phyloP scores from a whole-genome alignment of 2,888 invertebrate species.

The Lottia gigantea region DNA sequence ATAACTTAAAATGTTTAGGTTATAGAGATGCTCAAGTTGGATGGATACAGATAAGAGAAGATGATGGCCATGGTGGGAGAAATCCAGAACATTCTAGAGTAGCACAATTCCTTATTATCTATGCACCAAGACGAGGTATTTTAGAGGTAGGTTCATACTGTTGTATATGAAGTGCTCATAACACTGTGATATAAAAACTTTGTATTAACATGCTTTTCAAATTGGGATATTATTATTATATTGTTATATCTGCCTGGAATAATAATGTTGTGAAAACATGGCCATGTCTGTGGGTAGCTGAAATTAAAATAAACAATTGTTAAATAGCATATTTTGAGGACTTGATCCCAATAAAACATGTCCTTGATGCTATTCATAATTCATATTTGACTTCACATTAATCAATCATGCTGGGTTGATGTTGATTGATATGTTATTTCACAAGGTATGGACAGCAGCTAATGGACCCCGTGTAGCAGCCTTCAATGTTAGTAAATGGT shows the following conservation, averaged over 20 bases:
- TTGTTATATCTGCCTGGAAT: too few species aligned
- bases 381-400: too few species aligned
- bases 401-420: too few species aligned
- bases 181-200: too few species aligned
- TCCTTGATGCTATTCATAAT: too few species aligned
- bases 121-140: conserved; percentile 90
- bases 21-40: conserved; percentile 95
- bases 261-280: too few species aligned
- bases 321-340: too few species aligned
- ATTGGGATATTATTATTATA: too few species aligned
- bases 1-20: conserved; percentile 68
- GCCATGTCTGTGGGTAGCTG: too few species aligned
- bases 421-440: not conserved
- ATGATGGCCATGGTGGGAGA: conserved; percentile 41
- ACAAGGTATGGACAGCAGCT: conserved; percentile 83
- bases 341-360: too few species aligned
- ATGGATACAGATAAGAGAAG: conserved; percentile 85
- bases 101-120: conserved; percentile 86
- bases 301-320: too few species aligned
- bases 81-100: conserved; percentile 57
- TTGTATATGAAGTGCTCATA: not conserved
- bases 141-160: conserved; percentile 83
- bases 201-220: too few species aligned
- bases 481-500: conserved; percentile 88
- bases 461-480: conserved; percentile 90